Percentiles rank a stretch among this genome's conserved stretches.
These are phyloP conservation scores for Ceratothoa steindachneri DNA, from an alignment of 2,888 invertebrate genomes.

Conservation along the genomic window DNA sequence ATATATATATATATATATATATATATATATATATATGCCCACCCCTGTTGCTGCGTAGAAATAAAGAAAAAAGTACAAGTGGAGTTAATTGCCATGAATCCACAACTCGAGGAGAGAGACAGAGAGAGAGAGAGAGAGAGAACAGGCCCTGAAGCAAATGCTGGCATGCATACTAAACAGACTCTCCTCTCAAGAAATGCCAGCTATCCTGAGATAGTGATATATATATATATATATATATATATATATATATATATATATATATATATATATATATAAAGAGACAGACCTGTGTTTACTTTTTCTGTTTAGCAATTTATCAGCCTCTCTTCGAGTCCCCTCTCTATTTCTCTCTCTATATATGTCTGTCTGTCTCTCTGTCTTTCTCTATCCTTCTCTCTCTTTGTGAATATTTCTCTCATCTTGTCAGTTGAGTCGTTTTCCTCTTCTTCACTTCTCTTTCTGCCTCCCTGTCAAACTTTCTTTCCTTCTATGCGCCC, in stretches of 20 bases:
- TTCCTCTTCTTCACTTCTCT: neutral
- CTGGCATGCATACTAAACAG: neutral
- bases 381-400: neutral
- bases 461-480: neutral
- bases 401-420: neutral
- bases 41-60: too few species aligned
- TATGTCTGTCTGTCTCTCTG: too few species aligned
- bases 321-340: neutral
- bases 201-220: neutral
- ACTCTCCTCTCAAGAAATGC: neutral
- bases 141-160: neutral
- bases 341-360: neutral
- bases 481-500: neutral
- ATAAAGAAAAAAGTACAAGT: too few species aligned
- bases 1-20: conserved; percentile 8
- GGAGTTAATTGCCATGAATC: too few species aligned
- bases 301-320: too few species aligned
- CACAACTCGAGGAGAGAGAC: too few species aligned
- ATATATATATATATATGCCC: conserved; percentile 1
- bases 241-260: neutral
- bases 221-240: too few species aligned
- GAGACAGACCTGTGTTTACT: too few species aligned
- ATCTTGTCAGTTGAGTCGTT: neutral
- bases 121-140: too few species aligned
- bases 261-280: too few species aligned